Evolutionary conservation across 2,113 vertebrate genomes (phyloP), one percentile per base, ranked within the genome.

Genomic region (Lagenorhynchus albirostris): DNA sequence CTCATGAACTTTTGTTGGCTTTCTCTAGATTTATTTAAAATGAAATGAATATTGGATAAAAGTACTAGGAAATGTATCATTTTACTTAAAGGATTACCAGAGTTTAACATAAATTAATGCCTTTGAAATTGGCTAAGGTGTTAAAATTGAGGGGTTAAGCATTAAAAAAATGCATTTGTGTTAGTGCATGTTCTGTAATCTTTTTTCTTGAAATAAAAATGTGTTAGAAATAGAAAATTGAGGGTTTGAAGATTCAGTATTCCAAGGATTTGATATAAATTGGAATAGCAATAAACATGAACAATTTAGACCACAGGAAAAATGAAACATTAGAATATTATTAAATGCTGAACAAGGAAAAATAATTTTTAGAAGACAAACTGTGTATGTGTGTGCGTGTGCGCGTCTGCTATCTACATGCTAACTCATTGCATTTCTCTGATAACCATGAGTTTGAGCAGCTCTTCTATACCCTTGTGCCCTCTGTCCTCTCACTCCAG

Each of bases 11-110:
- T 92, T 38, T 82, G 6, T 83, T 73, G 18, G 12, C 71, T 79
- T 96, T 95, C 63, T 74, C 41, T 58, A 63, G 20, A 50, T 93
- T 97, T 95, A 94, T 65, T 95, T 53, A 80, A 91, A 91, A 95
- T 74, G 74, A 76, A 95, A 67, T 83, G 26, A 96, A 93, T 84
- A 67, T 31, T 91, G 36, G 89, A 44, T 88, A 2, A 88, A 95
- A 93, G 20, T 65, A 81, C 9, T 6, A 62, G 21, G 13, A 93
- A 90, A 94, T 76, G 3, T 47, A 60, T 84, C 13, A 62, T 90
- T 94, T 92, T 93, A 76, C 50, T 31, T 84, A 92, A 73, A 81
- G 81, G 50, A 95, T 93, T 93, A 88, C 20, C 36, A 92, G 68
- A 13, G 84, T 36, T 76, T 93, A 8, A 89, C 71, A 95, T 17